Evolutionary conservation across 2,888 invertebrate genomes (phyloP).

Genomic region (Galerucella pusilla): DNA sequence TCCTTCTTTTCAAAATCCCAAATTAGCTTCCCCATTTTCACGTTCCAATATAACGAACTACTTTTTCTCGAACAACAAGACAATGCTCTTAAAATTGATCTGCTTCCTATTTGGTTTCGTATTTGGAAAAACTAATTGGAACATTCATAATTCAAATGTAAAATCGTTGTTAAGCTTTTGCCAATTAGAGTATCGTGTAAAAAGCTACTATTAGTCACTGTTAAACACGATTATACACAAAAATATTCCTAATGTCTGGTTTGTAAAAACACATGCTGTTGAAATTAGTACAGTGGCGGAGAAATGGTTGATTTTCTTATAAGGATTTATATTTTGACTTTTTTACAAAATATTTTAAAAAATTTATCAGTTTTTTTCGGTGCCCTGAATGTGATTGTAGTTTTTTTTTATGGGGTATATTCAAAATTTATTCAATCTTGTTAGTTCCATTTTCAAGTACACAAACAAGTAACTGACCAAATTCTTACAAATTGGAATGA

Average conservation of each 20-base stretch:
- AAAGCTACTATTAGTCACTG: constrained; percentile 51
- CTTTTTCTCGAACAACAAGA: background rate
- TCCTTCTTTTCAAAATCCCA: background rate
- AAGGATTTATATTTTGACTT: no score
- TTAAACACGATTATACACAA: constrained; percentile 43
- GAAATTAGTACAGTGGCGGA: constrained; percentile 29
- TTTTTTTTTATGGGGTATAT: no score
- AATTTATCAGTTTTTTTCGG: no score
- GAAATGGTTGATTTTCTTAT: background rate
- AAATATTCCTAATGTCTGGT: constrained; percentile 45
- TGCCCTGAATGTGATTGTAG: no score
- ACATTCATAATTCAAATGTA: constrained; percentile 45
- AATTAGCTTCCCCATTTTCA: background rate
- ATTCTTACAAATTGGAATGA: no score
- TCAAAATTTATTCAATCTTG: no score
- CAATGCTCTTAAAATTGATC: background rate
- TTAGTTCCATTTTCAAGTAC: no score
- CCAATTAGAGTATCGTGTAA: constrained; percentile 48
- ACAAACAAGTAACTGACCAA: no score
- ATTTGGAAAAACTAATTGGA: constrained; percentile 40
- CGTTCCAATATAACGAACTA: background rate
- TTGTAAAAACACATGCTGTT: constrained; percentile 53
- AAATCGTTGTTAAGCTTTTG: constrained; percentile 48
- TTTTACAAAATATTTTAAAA: no score
- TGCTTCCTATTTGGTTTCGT: constrained; percentile 18